Evolutionary conservation across 2,888 invertebrate species (phyloP), one percentile per base, ranked within the genome.

Genomic region (Clostera curtula): DNA sequence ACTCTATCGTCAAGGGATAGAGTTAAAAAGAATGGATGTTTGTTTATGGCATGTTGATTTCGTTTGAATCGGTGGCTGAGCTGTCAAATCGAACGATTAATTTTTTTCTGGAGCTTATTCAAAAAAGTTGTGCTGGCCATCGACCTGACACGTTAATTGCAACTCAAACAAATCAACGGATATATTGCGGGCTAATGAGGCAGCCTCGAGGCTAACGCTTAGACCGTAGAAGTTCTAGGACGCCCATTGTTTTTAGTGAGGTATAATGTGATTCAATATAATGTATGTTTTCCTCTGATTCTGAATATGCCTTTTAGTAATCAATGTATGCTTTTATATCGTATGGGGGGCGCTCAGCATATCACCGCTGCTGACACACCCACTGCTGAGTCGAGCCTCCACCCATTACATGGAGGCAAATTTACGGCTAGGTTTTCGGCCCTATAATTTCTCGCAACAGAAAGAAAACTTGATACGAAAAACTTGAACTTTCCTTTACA

Each of bases 91-190:
- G 49, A 47, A 49, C 34, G 14, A 22, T 31, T 44, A 43, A 28
- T 29, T 28, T 42, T 55, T 55, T 49, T 49, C 33, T 37, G 25
- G 45, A 45, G 50, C 56, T 56, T 50, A 55, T 51, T 48, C 40
- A 54, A 61, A 62, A 66, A 60, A 55, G 43, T 44, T 41, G 49
- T 55, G 56, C 51, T 51, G 57, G 62, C 49, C 66, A 52, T 71
- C 61, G 66, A 61, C 66, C 59, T 55, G 76, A 71, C 70, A 70
- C 57, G 70, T 72, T 79, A 76, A 79, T 79, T 77, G 71, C 73
- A 73, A 68, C 60, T 72, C 70, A 75, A 76, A 79, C 71, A 76
- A 74, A 73, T 73, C 71, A 76, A 74, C 67, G 61, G 65, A 64
- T 58, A 56, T 72, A 77, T 75, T 68, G 64, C 47, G 65, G 49